Conservation (phyloP, 2,888 invertebrate species). For the Brachyptera putata region DNA sequence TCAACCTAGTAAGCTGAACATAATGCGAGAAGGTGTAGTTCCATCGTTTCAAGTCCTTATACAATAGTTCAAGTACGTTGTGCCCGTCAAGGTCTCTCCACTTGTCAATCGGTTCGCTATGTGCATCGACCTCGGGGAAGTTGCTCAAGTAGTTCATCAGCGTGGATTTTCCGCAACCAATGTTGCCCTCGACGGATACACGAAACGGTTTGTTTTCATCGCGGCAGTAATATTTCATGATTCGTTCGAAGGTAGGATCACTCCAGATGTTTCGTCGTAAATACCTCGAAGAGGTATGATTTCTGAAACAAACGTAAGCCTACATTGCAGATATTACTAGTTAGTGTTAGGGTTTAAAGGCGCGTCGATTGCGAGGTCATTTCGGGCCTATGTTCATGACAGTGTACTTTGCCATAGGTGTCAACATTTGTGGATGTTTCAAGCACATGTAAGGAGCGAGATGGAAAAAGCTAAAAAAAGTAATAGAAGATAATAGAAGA, state of each 20-base stretch:
- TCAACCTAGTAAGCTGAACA: slow-evolving; percentile 50
- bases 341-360: too few species aligned
- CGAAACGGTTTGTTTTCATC: slow-evolving; percentile 40
- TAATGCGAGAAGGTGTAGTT: slow-evolving; percentile 52
- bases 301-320: too few species aligned
- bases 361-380: too few species aligned
- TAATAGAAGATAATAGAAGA: too few species aligned
- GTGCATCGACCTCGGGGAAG: slow-evolving; percentile 43
- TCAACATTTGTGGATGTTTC: too few species aligned
- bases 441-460: too few species aligned
- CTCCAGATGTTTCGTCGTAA: neutral
- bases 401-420: too few species aligned
- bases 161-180: slow-evolving; percentile 48
- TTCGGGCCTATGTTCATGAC: too few species aligned
- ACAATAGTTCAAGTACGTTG: slow-evolving; percentile 58
- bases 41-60: slow-evolving; percentile 49
- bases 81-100: slow-evolving; percentile 77
- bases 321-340: too few species aligned
- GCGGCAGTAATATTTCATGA: neutral
- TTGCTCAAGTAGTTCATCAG: slow-evolving; percentile 44
- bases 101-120: slow-evolving; percentile 73
- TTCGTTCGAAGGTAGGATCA: neutral
- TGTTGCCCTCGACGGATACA: slow-evolving; percentile 48
- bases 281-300: too few species aligned
- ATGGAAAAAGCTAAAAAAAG: too few species aligned